Percentiles rank a stretch among this genome's conserved stretches.
Evolutionary conservation across 2,113 vertebrate genomes (phyloP).

Genomic region (Centrocercus urophasianus): DNA sequence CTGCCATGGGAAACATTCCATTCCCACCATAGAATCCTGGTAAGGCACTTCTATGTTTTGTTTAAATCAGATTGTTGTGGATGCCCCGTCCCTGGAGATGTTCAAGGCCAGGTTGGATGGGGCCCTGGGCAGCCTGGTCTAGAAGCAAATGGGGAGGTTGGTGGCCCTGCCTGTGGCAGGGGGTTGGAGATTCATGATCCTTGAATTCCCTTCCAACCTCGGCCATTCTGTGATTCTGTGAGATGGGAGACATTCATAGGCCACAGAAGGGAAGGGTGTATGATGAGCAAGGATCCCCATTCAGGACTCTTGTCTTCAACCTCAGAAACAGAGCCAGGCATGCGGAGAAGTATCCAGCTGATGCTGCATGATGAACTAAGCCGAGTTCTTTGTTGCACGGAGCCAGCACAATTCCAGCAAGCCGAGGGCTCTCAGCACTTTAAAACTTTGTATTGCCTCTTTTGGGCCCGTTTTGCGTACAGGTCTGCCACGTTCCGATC

Average conservation of each 20-base stretch:
- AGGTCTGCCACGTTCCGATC: rapidly evolving
- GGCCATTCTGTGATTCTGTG: too few species aligned
- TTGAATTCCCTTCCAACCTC: too few species aligned
- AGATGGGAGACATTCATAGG: not conserved
- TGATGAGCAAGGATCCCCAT: too few species aligned
- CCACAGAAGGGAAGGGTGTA: not conserved
- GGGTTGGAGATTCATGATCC: too few species aligned
- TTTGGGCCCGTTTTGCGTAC: rapidly evolving
- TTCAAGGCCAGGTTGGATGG: too few species aligned
- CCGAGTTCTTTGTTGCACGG: rapidly evolving
- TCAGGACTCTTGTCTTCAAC: not conserved
- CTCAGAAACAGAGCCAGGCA: not conserved
- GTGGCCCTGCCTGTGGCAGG: too few species aligned
- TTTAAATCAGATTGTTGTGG: not conserved
- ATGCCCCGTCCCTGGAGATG: too few species aligned
- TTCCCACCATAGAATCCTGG: not conserved
- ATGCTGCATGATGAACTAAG: rapidly evolving
- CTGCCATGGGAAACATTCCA: not conserved
- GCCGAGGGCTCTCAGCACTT: rapidly evolving
- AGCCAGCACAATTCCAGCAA: not conserved
- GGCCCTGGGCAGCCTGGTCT: too few species aligned
- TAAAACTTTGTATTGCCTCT: rapidly evolving
- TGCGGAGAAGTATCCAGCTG: too few species aligned
- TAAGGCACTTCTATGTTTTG: rapidly evolving
- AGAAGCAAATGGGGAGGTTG: too few species aligned